Evolutionary conservation across 2,888 invertebrate genomes (phyloP).

Genomic region (Polydrusus tereticollis): DNA sequence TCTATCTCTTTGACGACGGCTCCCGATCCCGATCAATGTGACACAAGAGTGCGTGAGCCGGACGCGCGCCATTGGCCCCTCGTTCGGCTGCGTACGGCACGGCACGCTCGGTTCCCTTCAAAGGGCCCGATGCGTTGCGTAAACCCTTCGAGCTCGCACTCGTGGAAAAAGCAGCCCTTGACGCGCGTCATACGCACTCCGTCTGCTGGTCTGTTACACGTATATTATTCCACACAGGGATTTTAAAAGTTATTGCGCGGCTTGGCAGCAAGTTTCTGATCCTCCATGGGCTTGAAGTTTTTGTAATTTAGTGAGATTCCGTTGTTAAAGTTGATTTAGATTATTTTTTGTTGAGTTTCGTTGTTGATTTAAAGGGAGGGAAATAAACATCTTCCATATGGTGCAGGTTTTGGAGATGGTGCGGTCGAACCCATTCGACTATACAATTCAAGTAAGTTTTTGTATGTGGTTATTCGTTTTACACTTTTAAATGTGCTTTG

Average conservation of each 20-base stretch:
- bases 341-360: conserved; percentile 12
- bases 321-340: conserved; percentile 8
- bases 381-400: conserved; percentile 71
- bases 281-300: not conserved
- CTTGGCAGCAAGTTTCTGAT: not conserved
- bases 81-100: conserved; percentile 60
- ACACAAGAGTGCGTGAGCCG: conserved; percentile 65
- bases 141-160: conserved; percentile 39
- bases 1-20: conserved; percentile 46
- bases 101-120: conserved; percentile 55
- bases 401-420: conserved; percentile 86
- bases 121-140: conserved; percentile 60
- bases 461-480: conserved; percentile 16
- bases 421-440: conserved; percentile 84
- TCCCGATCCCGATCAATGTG: conserved; percentile 46
- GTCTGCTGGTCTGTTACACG: conserved; percentile 22
- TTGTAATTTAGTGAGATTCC: not conserved
- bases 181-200: conserved; percentile 38
- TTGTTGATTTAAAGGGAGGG: conserved; percentile 1
- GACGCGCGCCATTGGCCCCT: conserved; percentile 64
- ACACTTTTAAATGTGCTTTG: not conserved
- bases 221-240: conserved; percentile 2
- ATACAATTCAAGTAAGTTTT: conserved; percentile 85
- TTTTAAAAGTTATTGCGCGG: conserved; percentile 25
- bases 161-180: conserved; percentile 32